phyloP scores from a whole-genome alignment of 2,888 invertebrate genomes.

The Xylocampa areola region DNA sequence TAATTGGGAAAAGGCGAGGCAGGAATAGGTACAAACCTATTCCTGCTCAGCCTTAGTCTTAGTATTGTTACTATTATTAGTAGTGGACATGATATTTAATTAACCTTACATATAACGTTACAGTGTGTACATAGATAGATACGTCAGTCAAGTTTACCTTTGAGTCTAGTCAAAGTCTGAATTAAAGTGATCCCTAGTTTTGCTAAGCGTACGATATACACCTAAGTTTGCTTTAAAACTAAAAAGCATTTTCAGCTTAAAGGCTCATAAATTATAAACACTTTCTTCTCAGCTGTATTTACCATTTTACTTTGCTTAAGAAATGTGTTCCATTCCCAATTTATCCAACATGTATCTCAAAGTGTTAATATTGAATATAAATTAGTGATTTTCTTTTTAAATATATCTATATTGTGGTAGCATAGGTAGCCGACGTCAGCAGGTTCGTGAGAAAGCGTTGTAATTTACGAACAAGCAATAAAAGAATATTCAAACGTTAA shows the following conservation, averaged over 20 bases:
- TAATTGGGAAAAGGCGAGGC: no score
- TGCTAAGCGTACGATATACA: constrained; percentile 3
- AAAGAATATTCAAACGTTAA: background rate
- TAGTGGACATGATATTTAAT: constrained; percentile 7
- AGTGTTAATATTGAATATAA: no score
- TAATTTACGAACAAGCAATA: background rate
- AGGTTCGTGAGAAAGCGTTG: background rate
- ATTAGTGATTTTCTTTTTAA: no score
- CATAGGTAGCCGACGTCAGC: background rate
- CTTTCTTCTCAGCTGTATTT: no score
- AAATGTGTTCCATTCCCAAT: no score
- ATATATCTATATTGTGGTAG: no score
- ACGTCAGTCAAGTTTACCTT: background rate
- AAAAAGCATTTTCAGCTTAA: constrained; percentile 8
- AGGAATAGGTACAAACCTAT: no score
- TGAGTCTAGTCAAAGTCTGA: constrained; percentile 2
- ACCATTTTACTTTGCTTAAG: no score
- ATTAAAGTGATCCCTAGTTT: constrained; percentile 7
- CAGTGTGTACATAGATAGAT: background rate
- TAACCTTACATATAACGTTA: constrained; percentile 25
- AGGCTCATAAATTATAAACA: no score
- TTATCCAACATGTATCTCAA: no score
- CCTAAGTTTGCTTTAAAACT: constrained; percentile 7
- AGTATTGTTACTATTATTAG: no score
- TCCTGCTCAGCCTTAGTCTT: no score